These are phyloP conservation scores for Holcopasites calliopsidis DNA, from an alignment of 1,140 invertebrate genomes.

Conservation along the genomic window DNA sequence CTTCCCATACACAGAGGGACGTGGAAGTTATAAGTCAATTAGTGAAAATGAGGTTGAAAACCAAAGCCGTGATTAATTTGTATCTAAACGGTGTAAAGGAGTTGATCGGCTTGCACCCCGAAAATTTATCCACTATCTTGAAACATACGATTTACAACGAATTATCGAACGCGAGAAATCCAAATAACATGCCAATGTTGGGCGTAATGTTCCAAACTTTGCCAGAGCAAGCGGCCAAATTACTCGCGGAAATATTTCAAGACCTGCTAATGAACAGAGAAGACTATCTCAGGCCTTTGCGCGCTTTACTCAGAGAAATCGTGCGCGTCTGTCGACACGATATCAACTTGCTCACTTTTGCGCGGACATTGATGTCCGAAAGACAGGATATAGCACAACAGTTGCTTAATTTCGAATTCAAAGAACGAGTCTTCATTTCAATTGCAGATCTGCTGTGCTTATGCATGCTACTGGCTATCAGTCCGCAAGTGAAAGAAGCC, in stretches of 20 bases:
- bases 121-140: constrained; percentile 92
- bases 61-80: constrained; percentile 93
- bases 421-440: constrained; percentile 90
- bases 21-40: constrained; percentile 94
- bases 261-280: constrained; percentile 93
- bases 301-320: constrained; percentile 92
- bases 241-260: constrained; percentile 90
- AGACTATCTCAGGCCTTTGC: constrained; percentile 92
- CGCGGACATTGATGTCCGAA: constrained; percentile 85
- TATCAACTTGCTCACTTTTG: constrained; percentile 87
- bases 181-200: constrained; percentile 95
- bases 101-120: constrained; percentile 83
- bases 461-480: constrained; percentile 90
- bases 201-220: constrained; percentile 92
- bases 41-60: constrained; percentile 95
- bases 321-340: constrained; percentile 90
- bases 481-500: constrained; percentile 88
- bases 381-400: constrained; percentile 80
- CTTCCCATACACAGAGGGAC: constrained; percentile 88
- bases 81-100: constrained; percentile 92
- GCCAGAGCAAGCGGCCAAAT: constrained; percentile 87
- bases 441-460: constrained; percentile 92
- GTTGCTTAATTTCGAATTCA: constrained; percentile 83
- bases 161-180: constrained; percentile 93
- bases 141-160: constrained; percentile 98